A percentile compares a stretch with the other conserved stretches of the same genome.
Conservation (phyloP, 2,113 vertebrate genomes). For the Forbesichthys papilliferus region DNA sequence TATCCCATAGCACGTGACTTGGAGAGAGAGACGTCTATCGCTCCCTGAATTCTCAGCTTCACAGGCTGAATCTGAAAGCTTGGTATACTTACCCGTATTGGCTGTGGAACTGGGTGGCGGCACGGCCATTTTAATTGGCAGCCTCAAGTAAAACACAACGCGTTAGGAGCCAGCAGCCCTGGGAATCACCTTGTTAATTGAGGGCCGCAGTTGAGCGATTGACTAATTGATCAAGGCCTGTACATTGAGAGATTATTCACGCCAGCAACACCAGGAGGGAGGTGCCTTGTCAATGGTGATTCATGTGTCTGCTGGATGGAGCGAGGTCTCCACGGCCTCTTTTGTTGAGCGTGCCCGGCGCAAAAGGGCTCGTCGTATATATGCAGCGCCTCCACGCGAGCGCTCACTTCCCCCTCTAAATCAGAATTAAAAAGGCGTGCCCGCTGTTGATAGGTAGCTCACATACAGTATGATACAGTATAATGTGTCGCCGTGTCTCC, state of each 20-base stretch:
- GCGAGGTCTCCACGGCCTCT: constrained; percentile 63
- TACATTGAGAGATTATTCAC: constrained; percentile 68
- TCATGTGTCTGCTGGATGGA: constrained; percentile 66
- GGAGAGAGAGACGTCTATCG: constrained; percentile 50
- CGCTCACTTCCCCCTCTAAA: constrained; percentile 59
- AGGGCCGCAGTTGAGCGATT: constrained; percentile 70
- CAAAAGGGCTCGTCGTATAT: constrained; percentile 47
- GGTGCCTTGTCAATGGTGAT: constrained; percentile 73
- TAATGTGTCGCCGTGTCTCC: constrained; percentile 59
- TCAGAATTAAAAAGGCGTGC: constrained; percentile 73
- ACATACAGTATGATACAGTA: constrained; percentile 71
- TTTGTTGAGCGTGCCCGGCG: constrained; percentile 59
- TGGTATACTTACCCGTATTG: constrained; percentile 46
- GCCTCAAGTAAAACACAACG: constrained; percentile 57
- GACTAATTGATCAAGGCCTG: constrained; percentile 79
- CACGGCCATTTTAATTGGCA: constrained; percentile 60
- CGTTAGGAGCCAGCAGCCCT: constrained; percentile 52
- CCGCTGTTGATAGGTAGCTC: constrained; percentile 70
- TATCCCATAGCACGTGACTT: constrained; percentile 69
- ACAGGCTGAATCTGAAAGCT: constrained; percentile 44
- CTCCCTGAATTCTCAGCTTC: constrained; percentile 61
- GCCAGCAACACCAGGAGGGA: constrained; percentile 49
- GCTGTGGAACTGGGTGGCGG: constrained; percentile 34
- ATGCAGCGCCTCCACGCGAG: constrained; percentile 53
- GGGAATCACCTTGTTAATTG: constrained; percentile 74